phyloP scores from a whole-genome alignment of 2,888 invertebrate genomes.

The Acronicta psi region DNA sequence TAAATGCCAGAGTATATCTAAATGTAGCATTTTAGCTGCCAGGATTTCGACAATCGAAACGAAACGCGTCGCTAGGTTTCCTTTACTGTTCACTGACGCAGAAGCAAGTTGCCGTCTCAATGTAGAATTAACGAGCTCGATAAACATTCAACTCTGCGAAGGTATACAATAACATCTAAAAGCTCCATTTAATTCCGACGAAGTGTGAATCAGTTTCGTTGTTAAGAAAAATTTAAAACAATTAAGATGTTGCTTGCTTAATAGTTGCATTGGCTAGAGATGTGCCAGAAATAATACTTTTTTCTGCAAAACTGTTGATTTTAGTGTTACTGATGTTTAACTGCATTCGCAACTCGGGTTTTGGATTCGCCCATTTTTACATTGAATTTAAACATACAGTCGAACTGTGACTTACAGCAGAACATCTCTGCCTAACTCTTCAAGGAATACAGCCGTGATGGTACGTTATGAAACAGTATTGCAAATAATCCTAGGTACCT shows the following conservation, averaged over 20 bases:
- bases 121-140: constrained; percentile 6
- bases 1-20: no score
- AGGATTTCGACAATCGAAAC: no score
- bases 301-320: not conserved
- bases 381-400: no score
- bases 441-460: no score
- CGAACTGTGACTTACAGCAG: no score
- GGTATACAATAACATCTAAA: constrained; percentile 13
- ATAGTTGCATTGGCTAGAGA: constrained; percentile 9
- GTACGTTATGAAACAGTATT: no score
- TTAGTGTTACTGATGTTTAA: not conserved
- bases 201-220: constrained; percentile 29
- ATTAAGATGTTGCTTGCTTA: constrained; percentile 20
- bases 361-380: no score
- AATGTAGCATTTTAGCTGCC: no score
- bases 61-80: not conserved
- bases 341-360: no score
- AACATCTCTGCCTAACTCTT: no score
- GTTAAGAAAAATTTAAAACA: constrained; percentile 25
- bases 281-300: constrained; percentile 9
- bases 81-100: not conserved
- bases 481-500: no score
- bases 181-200: constrained; percentile 27
- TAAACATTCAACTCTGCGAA: constrained; percentile 2
- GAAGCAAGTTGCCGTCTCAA: not conserved